Conservation (phyloP, 2,797 vertebrate genomes). For the Hemitrygon akajei region DNA sequence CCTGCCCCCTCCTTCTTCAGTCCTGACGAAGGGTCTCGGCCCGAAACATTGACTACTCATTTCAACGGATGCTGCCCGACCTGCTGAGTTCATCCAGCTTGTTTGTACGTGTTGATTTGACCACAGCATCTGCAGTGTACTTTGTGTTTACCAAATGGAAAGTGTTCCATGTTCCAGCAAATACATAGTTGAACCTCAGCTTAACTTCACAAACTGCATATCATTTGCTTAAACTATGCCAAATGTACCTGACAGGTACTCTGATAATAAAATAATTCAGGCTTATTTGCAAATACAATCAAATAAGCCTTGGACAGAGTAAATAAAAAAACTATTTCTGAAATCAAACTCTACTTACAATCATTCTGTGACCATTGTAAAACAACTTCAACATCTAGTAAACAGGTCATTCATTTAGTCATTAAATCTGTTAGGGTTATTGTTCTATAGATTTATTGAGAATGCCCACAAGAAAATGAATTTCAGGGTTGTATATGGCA, state of each 20-base stretch:
- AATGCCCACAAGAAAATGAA: no score
- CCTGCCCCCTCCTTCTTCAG: no score
- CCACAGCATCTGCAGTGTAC: no score
- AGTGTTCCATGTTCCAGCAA: not conserved
- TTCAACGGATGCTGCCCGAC: no score
- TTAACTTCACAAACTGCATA: not conserved
- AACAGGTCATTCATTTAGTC: not conserved
- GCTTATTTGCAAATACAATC: not conserved
- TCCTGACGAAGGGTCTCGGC: no score
- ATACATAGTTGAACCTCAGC: not conserved
- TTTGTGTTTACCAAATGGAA: no score
- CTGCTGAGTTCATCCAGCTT: no score
- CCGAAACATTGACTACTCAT: no score
- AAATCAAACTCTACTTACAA: not conserved
- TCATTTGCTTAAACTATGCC: not conserved
- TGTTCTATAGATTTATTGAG: no score
- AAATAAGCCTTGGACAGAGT: not conserved
- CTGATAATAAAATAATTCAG: not conserved
- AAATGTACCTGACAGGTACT: no score
- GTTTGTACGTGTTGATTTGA: no score
- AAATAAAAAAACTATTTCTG: not conserved
- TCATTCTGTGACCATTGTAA: not conserved
- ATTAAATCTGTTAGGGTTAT: not conserved
- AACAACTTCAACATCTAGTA: not conserved
- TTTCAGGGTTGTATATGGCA: no score